A percentile compares a stretch with the other conserved stretches of the same genome.
Conservation (phyloP, 2,113 vertebrate genomes). For the Reinhardtius hippoglossoides region DNA sequence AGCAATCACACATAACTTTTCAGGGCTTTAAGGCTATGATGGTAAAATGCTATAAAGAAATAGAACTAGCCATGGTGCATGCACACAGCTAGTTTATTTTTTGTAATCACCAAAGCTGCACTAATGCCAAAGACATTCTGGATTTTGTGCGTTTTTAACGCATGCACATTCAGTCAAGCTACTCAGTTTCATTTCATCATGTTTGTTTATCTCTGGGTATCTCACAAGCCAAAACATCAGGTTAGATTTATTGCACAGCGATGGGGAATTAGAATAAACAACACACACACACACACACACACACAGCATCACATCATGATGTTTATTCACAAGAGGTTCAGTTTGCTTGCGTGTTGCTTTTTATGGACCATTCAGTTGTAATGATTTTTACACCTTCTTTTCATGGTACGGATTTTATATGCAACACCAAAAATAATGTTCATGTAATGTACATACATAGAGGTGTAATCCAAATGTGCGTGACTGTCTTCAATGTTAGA, state of each 20-base stretch:
- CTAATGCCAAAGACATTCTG: constrained; percentile 59
- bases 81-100: not conserved
- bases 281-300: not conserved
- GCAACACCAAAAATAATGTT: not conserved
- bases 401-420: constrained; percentile 41
- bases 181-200: constrained; percentile 2
- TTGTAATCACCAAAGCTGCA: constrained; percentile 54
- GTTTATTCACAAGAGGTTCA: constrained; percentile 1
- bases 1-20: constrained; percentile 46
- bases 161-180: not conserved
- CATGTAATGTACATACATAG: not conserved
- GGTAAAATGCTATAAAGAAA: too few species aligned
- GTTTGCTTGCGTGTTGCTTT: not conserved
- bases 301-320: not conserved
- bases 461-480: constrained; percentile 19
- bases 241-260: not conserved
- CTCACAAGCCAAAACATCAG: constrained; percentile 20
- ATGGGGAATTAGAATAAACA: too few species aligned
- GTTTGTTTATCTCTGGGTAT: constrained; percentile 18
- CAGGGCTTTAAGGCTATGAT: constrained; percentile 39
- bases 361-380: not conserved
- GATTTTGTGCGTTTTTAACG: not conserved
- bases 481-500: not conserved
- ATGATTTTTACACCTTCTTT: constrained; percentile 6
- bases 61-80: not conserved